A percentile compares a stretch with the other conserved stretches of the same genome.
phyloP scores from a whole-genome alignment of 1,140 invertebrate genomes.

The Chionoecetes opilio region DNA sequence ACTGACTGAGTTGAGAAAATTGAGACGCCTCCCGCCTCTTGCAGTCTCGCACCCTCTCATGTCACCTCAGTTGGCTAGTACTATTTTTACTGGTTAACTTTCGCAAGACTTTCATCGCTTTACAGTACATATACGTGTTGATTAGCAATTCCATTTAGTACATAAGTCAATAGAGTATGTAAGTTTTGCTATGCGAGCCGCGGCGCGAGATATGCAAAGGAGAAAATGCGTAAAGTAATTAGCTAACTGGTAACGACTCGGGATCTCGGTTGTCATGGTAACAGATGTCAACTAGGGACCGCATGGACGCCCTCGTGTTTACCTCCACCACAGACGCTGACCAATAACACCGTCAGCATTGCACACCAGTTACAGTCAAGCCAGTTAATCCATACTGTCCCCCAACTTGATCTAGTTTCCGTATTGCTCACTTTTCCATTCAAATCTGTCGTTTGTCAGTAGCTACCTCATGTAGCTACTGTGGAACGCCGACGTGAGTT shows the following conservation, averaged over 20 bases:
- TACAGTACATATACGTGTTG: neutral
- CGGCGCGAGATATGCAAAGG: neutral
- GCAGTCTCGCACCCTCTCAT: neutral
- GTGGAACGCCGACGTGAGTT: too few species aligned
- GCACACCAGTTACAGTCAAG: neutral
- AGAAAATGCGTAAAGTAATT: neutral
- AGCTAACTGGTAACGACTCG: neutral
- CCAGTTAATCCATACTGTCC: neutral
- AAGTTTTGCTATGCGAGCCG: neutral
- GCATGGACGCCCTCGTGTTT: neutral
- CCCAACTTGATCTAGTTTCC: too few species aligned
- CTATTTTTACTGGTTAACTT: neutral
- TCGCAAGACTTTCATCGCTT: neutral
- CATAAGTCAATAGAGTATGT: neutral
- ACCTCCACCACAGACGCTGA: neutral
- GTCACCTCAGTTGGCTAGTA: constrained; percentile 1
- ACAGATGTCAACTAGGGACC: neutral
- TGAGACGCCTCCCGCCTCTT: too few species aligned
- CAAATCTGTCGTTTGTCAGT: too few species aligned
- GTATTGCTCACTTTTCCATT: too few species aligned
- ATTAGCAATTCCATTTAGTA: neutral
- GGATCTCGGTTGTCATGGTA: neutral
- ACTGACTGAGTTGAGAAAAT: too few species aligned
- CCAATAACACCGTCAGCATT: neutral
- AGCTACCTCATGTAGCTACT: too few species aligned